Base-by-base conservation (phyloP, 1,140 invertebrate species). In the Potamilus streckersoni region DNA sequence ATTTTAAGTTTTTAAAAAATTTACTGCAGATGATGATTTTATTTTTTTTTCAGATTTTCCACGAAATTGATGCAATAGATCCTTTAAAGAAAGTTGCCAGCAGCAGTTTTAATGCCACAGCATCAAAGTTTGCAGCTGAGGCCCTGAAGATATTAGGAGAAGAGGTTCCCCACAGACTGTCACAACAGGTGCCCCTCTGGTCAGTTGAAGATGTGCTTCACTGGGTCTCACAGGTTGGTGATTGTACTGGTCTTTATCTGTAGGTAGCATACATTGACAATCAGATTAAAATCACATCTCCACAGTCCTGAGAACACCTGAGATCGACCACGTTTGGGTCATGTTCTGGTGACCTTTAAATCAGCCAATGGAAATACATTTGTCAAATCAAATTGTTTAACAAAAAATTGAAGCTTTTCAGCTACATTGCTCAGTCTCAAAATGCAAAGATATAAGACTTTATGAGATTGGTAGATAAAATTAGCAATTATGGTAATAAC, bases 111-210 rank as follows among this genome's bases (percentile, higher is more conserved):
- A 99, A 99, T 89, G 97, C 98, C 2, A 95, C 98, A 6, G 98
- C 98, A 1, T 98, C 97, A 0, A 98, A 98, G 90, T 98, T 97
- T 88, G 98, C 98, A 0, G 96, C 95, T 11, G 96, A 99, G 91
- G 98, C 98, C 0, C 91, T 99, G 74, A 92, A 95, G 76, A 92
- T 99, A 2, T 97, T 99, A 66, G 98, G 97, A 0, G 98, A 99
- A 89, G 95, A 97, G 86, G 94, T 99, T 16, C 98, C 98, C 0
- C 97, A 99, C 84, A 98, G 98, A 89, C 90, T 99, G 57, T 98
- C 97, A 49, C 97, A 99, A 87, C 97, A 99, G 90, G 97, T 99
- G 8, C 98, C 98, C 0, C 91, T 99, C 0, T 99, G 98, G 98
- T 97, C 96, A 0, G 94, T 93, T 6, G 96, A 97, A 87, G 98